phyloP scores from a whole-genome alignment of 2,797 vertebrate genomes.

The Jordanella pulchra region DNA sequence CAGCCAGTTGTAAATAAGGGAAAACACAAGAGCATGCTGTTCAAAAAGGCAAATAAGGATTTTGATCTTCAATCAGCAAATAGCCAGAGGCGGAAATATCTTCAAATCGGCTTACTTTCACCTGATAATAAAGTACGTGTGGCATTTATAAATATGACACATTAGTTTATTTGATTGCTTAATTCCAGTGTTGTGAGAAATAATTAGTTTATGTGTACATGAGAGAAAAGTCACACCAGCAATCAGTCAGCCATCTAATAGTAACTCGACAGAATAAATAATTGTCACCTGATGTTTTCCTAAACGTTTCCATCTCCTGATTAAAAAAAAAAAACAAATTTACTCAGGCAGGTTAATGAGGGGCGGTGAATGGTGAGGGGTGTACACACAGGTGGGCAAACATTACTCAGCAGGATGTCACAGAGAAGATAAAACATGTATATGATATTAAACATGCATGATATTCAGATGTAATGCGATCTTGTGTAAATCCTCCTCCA shows the following conservation, averaged over 20 bases:
- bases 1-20: no score
- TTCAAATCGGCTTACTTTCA: background rate
- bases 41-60: background rate
- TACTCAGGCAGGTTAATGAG: background rate
- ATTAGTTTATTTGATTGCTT: background rate
- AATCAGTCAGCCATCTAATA: background rate
- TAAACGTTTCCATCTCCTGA: background rate
- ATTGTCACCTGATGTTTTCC: background rate
- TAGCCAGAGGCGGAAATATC: background rate
- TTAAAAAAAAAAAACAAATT: no score
- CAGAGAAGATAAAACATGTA: background rate
- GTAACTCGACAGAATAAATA: background rate
- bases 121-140: background rate
- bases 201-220: background rate
- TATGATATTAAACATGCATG: background rate
- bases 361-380: slow-evolving; percentile 1
- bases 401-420: background rate
- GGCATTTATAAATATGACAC: background rate
- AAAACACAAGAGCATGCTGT: background rate
- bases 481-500: background rate
- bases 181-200: background rate
- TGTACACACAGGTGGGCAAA: slow-evolving; percentile 5
- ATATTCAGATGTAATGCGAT: background rate
- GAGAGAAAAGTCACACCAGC: no score
- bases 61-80: background rate